Percentiles rank a stretch among this genome's conserved stretches.
These are phyloP conservation scores for Ahaetulla prasina DNA, from an alignment of 2,113 vertebrate genomes.

Conservation along the genomic window DNA sequence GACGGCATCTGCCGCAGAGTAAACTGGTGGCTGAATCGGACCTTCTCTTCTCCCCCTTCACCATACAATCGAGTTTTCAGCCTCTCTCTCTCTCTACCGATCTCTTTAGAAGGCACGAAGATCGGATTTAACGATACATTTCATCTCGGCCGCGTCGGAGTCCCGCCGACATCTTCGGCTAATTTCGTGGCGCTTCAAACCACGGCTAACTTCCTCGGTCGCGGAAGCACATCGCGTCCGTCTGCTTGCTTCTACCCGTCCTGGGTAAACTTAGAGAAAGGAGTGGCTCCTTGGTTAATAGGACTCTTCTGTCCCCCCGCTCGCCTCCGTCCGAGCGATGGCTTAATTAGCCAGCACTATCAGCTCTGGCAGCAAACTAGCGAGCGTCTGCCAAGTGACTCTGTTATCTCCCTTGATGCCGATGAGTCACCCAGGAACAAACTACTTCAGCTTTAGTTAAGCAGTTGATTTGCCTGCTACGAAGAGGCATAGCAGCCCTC, in stretches of 20 bases:
- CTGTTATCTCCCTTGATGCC: no score
- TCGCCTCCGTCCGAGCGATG: no score
- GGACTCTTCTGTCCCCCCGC: no score
- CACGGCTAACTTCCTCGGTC: not conserved
- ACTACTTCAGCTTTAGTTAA: no score
- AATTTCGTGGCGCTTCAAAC: not conserved
- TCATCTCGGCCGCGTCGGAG: not conserved
- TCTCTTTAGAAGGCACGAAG: not conserved
- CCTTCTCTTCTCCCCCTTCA: rapidly evolving
- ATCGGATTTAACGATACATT: not conserved
- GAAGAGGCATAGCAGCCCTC: no score
- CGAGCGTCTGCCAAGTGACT: no score
- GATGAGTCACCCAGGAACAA: no score
- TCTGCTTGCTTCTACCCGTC: not conserved
- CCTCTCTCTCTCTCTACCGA: not conserved
- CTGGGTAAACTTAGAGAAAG: not conserved
- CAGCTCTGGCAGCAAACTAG: no score
- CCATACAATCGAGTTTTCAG: not conserved
- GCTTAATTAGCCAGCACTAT: no score
- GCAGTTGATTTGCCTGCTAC: no score
- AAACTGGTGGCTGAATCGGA: not conserved
- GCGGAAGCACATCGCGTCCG: not conserved
- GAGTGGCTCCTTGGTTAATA: not conserved
- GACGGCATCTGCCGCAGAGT: not conserved
- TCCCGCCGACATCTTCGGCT: not conserved